Percentiles rank a stretch among this genome's conserved stretches.
These are phyloP conservation scores for Baccha elongata DNA, from an alignment of 2,888 invertebrate species.

Conservation along the genomic window DNA sequence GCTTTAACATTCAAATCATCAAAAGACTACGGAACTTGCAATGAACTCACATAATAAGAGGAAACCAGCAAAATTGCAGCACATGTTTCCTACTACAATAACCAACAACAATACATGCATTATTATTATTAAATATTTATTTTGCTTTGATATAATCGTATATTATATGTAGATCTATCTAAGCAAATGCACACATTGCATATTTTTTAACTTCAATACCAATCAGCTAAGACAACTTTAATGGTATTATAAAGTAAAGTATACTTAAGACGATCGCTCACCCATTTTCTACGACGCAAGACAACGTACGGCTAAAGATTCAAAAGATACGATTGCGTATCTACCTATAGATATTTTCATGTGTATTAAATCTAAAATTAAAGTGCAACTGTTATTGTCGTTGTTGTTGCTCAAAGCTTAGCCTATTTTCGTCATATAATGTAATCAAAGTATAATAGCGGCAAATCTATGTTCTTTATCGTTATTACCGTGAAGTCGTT, in stretches of 20 bases:
- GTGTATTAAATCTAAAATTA: slow-evolving; percentile 39
- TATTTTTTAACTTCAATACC: slow-evolving; percentile 35
- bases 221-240: slow-evolving; percentile 52
- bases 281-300: slow-evolving; percentile 48
- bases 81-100: slow-evolving; percentile 23
- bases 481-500: slow-evolving; percentile 23
- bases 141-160: not conserved
- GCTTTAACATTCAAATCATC: too few relatives aligned
- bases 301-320: slow-evolving; percentile 28
- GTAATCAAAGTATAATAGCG: slow-evolving; percentile 67
- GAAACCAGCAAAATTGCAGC: slow-evolving; percentile 17
- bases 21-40: slow-evolving; percentile 18
- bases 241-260: slow-evolving; percentile 11
- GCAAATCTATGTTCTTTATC: slow-evolving; percentile 52
- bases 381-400: slow-evolving; percentile 42
- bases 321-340: slow-evolving; percentile 49
- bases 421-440: slow-evolving; percentile 55
- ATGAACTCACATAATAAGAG: slow-evolving; percentile 11
- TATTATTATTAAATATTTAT: not conserved
- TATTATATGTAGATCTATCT: not conserved
- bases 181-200: slow-evolving; percentile 13
- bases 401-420: slow-evolving; percentile 28
- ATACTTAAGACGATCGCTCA: slow-evolving; percentile 68
- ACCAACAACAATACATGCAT: not conserved
- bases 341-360: slow-evolving; percentile 42